Conservation (phyloP, 1,140 invertebrate genomes). For the Zaprionus africanus region DNA sequence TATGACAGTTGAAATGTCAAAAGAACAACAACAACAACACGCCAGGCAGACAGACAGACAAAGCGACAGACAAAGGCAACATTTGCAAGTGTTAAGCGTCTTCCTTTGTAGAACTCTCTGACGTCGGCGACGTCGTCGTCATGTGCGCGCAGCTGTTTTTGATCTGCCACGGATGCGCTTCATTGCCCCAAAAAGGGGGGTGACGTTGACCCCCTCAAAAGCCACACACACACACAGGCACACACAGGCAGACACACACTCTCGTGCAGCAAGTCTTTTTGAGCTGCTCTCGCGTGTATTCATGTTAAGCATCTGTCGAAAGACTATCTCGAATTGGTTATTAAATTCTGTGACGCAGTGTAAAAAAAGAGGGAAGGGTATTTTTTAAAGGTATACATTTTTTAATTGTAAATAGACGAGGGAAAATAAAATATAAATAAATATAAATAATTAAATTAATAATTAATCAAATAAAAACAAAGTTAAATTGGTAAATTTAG, state of each 20-base stretch:
- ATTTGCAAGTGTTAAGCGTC: slow-evolving; percentile 76
- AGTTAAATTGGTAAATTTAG: no score
- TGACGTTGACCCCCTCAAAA: slow-evolving; percentile 28
- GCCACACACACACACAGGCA: neutral
- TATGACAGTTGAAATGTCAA: slow-evolving; percentile 83
- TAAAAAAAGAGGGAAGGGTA: neutral
- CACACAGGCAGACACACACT: neutral
- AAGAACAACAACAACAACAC: slow-evolving; percentile 67
- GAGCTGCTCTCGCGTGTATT: slow-evolving; percentile 41
- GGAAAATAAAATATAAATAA: no score
- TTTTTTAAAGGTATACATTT: neutral
- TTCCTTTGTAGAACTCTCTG: slow-evolving; percentile 47
- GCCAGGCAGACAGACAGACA: slow-evolving; percentile 13
- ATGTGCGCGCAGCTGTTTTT: slow-evolving; percentile 72
- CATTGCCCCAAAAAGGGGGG: slow-evolving; percentile 58
- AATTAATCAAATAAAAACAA: neutral
- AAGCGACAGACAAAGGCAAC: slow-evolving; percentile 28
- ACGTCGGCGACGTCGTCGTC: slow-evolving; percentile 33
- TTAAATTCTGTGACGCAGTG: slow-evolving; percentile 7
- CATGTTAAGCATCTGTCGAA: slow-evolving; percentile 52
- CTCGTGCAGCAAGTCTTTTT: neutral
- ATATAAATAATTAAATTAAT: neutral
- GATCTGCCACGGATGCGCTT: slow-evolving; percentile 71
- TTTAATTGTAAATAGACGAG: neutral
- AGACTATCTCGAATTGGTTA: slow-evolving; percentile 12